Percentiles rank a stretch among this genome's conserved stretches.
Evolutionary conservation across 1,140 invertebrate species (phyloP).

Genomic region (Drosophila littoralis): DNA sequence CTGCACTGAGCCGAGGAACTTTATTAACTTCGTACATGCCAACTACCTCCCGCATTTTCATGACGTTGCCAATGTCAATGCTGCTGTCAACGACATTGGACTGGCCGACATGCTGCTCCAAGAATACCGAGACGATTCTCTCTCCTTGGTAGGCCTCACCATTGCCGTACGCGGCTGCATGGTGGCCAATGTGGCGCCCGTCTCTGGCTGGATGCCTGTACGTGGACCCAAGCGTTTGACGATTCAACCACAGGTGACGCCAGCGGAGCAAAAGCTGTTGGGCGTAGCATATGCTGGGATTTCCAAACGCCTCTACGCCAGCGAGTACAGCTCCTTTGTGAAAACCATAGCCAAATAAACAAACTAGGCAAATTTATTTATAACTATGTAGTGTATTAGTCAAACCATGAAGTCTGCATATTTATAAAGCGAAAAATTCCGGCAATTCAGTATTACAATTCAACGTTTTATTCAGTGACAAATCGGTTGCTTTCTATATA

Average conservation of each 20-base stretch:
- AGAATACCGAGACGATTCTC: slow-evolving; percentile 88
- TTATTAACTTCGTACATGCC: slow-evolving; percentile 89
- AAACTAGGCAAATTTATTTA: neutral
- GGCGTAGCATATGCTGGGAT: slow-evolving; percentile 41
- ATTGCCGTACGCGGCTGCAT: slow-evolving; percentile 88
- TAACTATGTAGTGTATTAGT: neutral
- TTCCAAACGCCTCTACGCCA: slow-evolving; percentile 62
- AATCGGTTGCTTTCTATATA: slow-evolving; percentile 54
- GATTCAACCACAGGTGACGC: slow-evolving; percentile 17
- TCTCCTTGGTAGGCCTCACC: slow-evolving; percentile 86
- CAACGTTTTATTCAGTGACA: slow-evolving; percentile 69
- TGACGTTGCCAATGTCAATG: slow-evolving; percentile 86
- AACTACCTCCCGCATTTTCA: slow-evolving; percentile 90
- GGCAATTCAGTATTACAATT: slow-evolving; percentile 39
- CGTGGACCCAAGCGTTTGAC: slow-evolving; percentile 85
- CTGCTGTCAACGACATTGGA: slow-evolving; percentile 87
- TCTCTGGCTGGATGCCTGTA: slow-evolving; percentile 90
- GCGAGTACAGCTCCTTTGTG: slow-evolving; percentile 64
- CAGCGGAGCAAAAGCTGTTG: slow-evolving; percentile 47
- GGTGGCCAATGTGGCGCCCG: slow-evolving; percentile 88
- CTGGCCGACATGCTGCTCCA: slow-evolving; percentile 87
- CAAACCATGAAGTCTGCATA: neutral
- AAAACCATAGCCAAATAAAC: slow-evolving; percentile 47
- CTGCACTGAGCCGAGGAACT: slow-evolving; percentile 87
- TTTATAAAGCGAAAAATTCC: neutral